These are phyloP conservation scores for Streptopelia turtur DNA, from an alignment of 2,797 vertebrate genomes.

Conservation along the genomic window DNA sequence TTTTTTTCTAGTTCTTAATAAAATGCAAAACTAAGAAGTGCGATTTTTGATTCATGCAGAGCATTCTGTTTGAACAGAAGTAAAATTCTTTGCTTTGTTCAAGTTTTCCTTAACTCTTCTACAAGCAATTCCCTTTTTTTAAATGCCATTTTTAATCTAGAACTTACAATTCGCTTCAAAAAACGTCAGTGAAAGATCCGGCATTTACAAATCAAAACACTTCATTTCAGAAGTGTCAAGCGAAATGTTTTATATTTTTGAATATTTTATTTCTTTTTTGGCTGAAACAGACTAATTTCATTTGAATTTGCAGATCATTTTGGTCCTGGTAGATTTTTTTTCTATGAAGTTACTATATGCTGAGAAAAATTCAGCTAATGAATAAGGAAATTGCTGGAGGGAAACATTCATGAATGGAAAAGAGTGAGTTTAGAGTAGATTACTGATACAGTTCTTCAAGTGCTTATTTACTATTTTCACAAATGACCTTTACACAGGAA, in stretches of 20 bases:
- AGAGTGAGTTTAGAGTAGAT: not conserved
- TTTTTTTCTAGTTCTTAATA: not conserved
- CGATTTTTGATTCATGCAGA: not conserved
- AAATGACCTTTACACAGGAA: not conserved
- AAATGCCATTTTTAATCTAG: not conserved
- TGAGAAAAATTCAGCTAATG: slow-evolving; percentile 22
- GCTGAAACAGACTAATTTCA: not conserved
- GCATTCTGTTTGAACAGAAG: not conserved
- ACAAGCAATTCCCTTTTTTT: not conserved
- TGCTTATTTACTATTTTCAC: not conserved
- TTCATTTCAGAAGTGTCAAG: slow-evolving; percentile 9
- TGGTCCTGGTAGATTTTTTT: not conserved
- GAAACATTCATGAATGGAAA: slow-evolving; percentile 20
- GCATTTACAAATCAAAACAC: slow-evolving; percentile 46
- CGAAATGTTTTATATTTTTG: not conserved
- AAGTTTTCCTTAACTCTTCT: not conserved
- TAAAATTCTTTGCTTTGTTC: not conserved
- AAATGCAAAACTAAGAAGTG: not conserved
- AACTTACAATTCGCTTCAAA: slow-evolving; percentile 7
- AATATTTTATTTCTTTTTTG: not conserved
- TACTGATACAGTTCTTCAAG: not conserved
- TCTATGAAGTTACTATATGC: not conserved
- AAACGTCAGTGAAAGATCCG: slow-evolving; percentile 20
- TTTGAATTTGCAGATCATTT: slow-evolving; percentile 12
- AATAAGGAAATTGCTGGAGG: not conserved